These are phyloP conservation scores for Drosophila sp. DNA, from an alignment of 1,140 invertebrate genomes.

Conservation along the genomic window DNA sequence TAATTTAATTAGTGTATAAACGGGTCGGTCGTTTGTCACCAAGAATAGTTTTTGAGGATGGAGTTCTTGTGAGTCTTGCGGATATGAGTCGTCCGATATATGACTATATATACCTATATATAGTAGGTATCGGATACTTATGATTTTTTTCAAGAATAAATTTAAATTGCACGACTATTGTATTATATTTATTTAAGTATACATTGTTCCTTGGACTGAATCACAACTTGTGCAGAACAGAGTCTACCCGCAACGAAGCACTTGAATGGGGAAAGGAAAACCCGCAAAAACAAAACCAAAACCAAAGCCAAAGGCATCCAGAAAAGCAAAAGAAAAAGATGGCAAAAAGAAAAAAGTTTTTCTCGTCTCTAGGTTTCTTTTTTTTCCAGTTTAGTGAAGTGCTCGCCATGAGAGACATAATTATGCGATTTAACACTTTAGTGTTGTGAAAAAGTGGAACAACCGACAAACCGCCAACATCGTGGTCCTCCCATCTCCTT, in stretches of 20 bases:
- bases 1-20: too few species aligned
- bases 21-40: too few species aligned
- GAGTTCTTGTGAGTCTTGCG: too few species aligned
- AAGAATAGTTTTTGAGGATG: too few species aligned
- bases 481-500: not conserved
- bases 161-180: not conserved
- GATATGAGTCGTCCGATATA: too few species aligned
- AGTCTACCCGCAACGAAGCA: not conserved
- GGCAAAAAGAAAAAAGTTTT: constrained; percentile 53
- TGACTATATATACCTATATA: too few species aligned
- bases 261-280: not conserved
- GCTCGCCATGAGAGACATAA: constrained; percentile 76
- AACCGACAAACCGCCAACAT: constrained; percentile 32
- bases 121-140: too few species aligned
- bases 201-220: not conserved
- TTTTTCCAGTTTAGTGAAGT: constrained; percentile 71
- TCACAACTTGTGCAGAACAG: not conserved
- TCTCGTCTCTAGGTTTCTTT: not conserved
- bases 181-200: not conserved
- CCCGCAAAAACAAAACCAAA: constrained; percentile 34
- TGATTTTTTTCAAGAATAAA: not conserved
- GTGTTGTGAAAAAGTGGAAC: constrained; percentile 63
- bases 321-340: constrained; percentile 40
- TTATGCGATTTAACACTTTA: constrained; percentile 81
- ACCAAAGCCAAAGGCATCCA: constrained; percentile 45